Evolutionary conservation across 2,113 vertebrate species (phyloP), one percentile per base, ranked within the genome.

Genomic region (Grantiella picta): DNA sequence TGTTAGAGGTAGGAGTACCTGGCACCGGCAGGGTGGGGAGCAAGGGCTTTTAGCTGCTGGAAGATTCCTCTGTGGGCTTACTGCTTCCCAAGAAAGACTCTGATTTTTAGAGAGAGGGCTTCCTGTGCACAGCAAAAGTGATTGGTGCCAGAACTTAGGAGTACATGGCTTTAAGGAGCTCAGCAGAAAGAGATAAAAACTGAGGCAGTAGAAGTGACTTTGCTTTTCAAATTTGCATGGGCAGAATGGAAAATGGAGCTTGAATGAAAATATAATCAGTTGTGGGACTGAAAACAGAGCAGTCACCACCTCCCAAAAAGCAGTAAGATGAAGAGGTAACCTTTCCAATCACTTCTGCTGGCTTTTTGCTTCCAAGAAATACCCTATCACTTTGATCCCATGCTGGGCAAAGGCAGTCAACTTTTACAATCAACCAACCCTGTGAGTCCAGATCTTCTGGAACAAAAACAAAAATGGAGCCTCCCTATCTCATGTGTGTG

Each of bases 401-500:
- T 52, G 66, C 70, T 86, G 18, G 18, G 42, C 72, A 64, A 85
- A 69, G 33, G 24, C 73, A 70, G 47, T 11, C 28, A 21, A 61
- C 33, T 87, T 80, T 70, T 54, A 59, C 12, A 24, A 47, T 27
- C 86, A 69, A 25, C n/a, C 66, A 76, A 9, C 38, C 19, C 59
- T 47, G 4, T 36, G 56, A 65, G 54, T 54, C 44, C 63, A 70
- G 59, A 59, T 54, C 45, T 49, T 49, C 78, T 57, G 78, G 53
- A 69, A 31, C 28, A 86, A 79, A 57, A 79, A 28, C 16, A 12
- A 75, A 72, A 45, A 38, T 54, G 54, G 47, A 92, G 45, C 56
- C 28, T 79, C 57, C 53, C 38, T 2, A 0, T 22, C 49, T 52
- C n/a, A 2, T 0, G 2, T 5, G 7, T 38, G 54, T 45, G 35